Evolutionary conservation across 2,113 vertebrate species (phyloP).

Genomic region (Plestiodon gilberti): DNA sequence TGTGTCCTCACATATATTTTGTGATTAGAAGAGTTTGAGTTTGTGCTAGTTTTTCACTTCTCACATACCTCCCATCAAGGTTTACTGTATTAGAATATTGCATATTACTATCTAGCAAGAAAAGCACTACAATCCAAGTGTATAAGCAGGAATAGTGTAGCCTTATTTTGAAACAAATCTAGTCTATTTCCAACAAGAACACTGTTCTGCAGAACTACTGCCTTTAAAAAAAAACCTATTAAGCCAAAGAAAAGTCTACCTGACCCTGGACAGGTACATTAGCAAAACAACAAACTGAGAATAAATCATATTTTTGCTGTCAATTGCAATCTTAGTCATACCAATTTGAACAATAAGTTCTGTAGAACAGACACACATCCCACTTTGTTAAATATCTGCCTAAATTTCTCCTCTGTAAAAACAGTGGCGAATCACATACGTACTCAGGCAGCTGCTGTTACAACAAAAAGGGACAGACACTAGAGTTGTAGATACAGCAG

Average conservation of each 20-base stretch:
- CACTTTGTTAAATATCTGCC: background rate
- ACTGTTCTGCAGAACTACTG: background rate
- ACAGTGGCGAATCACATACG: background rate
- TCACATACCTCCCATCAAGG: background rate
- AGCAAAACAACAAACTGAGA: background rate
- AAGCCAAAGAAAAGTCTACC: background rate
- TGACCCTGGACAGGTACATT: background rate
- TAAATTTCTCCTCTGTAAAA: background rate
- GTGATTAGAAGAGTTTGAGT: background rate
- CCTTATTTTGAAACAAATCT: background rate
- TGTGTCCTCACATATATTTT: background rate
- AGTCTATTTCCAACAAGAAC: background rate
- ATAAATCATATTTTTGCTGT: background rate
- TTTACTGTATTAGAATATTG: background rate
- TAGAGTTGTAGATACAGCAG: background rate
- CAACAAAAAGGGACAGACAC: background rate
- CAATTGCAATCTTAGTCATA: background rate
- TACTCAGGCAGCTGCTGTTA: background rate
- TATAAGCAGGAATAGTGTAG: background rate
- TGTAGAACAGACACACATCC: background rate
- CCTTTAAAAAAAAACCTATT: accelerated
- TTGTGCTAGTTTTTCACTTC: background rate
- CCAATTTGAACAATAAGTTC: background rate
- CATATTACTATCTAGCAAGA: background rate
- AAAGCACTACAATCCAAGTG: background rate